phyloP scores from a whole-genome alignment of 2,888 invertebrate genomes.

The Blastobasis adustella region DNA sequence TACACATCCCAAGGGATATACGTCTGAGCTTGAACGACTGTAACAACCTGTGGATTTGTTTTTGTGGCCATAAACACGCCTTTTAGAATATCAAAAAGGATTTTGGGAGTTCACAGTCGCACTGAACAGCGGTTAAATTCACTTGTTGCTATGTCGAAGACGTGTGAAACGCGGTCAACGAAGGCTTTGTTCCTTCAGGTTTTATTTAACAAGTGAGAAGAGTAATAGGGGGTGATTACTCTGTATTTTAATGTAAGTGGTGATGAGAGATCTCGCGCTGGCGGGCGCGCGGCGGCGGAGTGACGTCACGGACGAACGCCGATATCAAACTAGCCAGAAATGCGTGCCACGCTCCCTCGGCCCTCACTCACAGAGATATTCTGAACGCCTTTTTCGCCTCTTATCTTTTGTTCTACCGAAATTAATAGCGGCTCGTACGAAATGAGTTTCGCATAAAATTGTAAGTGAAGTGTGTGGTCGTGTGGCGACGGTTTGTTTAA shows the following conservation, averaged over 20 bases:
- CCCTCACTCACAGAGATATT: constrained; percentile 53
- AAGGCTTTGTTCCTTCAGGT: too few species aligned
- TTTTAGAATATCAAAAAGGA: too few species aligned
- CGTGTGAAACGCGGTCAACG: too few species aligned
- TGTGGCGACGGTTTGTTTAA: neutral
- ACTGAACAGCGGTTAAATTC: too few species aligned
- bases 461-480: neutral
- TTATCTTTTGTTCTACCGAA: too few species aligned
- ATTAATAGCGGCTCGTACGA: too few species aligned
- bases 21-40: constrained; percentile 10
- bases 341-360: constrained; percentile 66
- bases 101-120: too few species aligned
- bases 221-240: too few species aligned
- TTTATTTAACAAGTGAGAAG: too few species aligned
- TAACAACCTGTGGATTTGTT: constrained; percentile 61
- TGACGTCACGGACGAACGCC: constrained; percentile 65
- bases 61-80: neutral
- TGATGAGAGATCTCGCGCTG: constrained; percentile 33
- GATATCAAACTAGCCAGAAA: constrained; percentile 71
- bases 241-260: neutral
- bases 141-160: too few species aligned
- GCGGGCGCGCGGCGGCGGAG: constrained; percentile 36
- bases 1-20: constrained; percentile 28
- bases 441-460: too few species aligned
- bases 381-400: constrained; percentile 36